Evolutionary conservation across 2,797 vertebrate species (phyloP), one percentile per base, ranked within the genome.

Genomic region (Trachurus trachurus): DNA sequence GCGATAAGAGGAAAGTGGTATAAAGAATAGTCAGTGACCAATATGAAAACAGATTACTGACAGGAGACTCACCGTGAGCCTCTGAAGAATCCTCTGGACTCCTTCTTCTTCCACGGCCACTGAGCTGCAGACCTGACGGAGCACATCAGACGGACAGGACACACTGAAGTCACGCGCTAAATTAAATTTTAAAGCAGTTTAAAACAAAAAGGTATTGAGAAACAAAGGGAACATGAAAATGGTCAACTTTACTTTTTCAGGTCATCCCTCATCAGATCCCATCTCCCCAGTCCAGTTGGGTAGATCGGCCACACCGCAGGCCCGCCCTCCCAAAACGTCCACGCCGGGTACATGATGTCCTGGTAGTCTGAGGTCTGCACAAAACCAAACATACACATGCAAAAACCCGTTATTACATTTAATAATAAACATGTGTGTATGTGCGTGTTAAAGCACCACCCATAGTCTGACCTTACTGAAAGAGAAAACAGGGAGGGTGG

Each of bases 281-380:
- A 99, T 76, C 98, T 95, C 29, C 98, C 98, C 69, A 99, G 94
- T 71, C 98, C 98, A 6, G 96, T 97, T 37, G 98, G 98, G 79
- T 99, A 99, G 84, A 99, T 97, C 54, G 98, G 98, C 98, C 98
- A 99, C 82, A 99, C 97, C 16, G 98, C 98, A 1, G 98, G 98
- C 11, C 98, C 98, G 3, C 98, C 98, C 94, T 99, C 98, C 98
- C 98, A 99, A 82, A 99, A 99, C 0, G 98, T 99, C 98, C 98
- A 99, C 0, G 98, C 98, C 47, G 98, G 98, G 76, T 99, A 99
- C 98, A 99, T 98, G 88, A 99, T 98, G 85, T 99, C 98, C 75
- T 92, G 91, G 89, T 99, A 99, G 64, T 99, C 97, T 13, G 94
- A 70, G 0, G 98, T 99, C 98, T 99, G 82, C 9, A 57, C 61